A percentile compares a stretch with the other conserved stretches of the same genome.
These are phyloP conservation scores for Nebria brevicollis DNA, from an alignment of 2,888 invertebrate species.

Conservation along the genomic window DNA sequence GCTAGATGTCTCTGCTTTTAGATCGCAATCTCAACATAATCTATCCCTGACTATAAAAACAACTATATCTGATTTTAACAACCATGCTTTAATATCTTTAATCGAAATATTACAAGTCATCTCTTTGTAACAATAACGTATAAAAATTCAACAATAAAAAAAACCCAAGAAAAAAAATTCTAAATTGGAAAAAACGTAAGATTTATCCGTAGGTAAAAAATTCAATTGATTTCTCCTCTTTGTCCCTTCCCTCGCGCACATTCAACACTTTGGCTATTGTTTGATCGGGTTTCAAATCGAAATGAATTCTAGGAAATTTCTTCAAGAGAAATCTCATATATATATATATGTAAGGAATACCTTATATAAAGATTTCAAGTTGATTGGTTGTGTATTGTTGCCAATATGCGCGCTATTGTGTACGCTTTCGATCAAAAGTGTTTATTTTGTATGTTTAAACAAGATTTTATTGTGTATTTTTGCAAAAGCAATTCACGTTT, in stretches of 20 bases:
- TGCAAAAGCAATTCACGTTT: background rate
- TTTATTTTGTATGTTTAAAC: background rate
- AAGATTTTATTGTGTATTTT: background rate
- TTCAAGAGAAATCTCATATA: constrained; percentile 19
- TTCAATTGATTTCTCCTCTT: constrained; percentile 19
- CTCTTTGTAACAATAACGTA: constrained; percentile 7
- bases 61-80: background rate
- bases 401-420: background rate
- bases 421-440: background rate
- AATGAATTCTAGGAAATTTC: constrained; percentile 19
- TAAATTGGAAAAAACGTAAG: background rate
- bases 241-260: background rate
- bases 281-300: constrained; percentile 5
- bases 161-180: background rate
- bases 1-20: too few relatives aligned
- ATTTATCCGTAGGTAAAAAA: constrained; percentile 7
- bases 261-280: constrained; percentile 1
- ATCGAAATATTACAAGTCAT: background rate
- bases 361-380: constrained; percentile 16
- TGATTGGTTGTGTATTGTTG: constrained; percentile 4
- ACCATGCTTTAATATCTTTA: background rate
- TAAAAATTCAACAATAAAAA: background rate
- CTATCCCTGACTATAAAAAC: too few relatives aligned
- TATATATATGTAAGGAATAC: constrained; percentile 25
- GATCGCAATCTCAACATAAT: too few relatives aligned